Conservation (phyloP, 1,140 invertebrate species). For the Glossosoma conforme region DNA sequence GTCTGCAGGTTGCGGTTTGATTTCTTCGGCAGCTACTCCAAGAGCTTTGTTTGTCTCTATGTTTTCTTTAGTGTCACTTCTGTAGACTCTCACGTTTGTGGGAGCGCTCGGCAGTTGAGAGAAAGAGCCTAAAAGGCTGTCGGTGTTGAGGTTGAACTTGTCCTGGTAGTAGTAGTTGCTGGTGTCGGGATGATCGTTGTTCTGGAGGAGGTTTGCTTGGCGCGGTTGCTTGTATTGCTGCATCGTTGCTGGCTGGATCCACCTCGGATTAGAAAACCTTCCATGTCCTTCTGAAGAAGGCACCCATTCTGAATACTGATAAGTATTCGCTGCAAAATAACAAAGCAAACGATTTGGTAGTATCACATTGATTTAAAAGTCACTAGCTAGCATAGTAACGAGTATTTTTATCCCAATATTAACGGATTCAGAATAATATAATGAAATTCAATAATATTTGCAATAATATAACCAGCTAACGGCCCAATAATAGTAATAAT, state of each 20-base stretch:
- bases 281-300: conserved; percentile 1
- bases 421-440: background rate
- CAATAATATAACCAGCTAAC: conserved; percentile 3
- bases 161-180: background rate
- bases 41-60: conserved; percentile 26
- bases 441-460: background rate
- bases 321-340: conserved; percentile 18
- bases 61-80: conserved; percentile 16
- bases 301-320: conserved; percentile 15
- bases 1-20: conserved; percentile 26
- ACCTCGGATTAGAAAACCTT: background rate
- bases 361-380: too few relatives aligned
- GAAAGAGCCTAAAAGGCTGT: conserved; percentile 14
- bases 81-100: conserved; percentile 13
- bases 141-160: conserved; percentile 7
- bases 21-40: conserved; percentile 36
- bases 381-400: too few relatives aligned
- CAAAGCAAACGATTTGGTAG: background rate
- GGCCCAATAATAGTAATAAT: background rate
- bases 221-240: conserved; percentile 11
- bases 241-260: background rate
- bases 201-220: background rate
- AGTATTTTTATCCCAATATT: background rate
- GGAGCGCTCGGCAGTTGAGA: conserved; percentile 1
- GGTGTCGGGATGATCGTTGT: background rate